Percentiles rank a stretch among this genome's conserved stretches.
These are phyloP conservation scores for Malthinus seriepunctatus DNA, from an alignment of 2,888 invertebrate species.

Conservation along the genomic window DNA sequence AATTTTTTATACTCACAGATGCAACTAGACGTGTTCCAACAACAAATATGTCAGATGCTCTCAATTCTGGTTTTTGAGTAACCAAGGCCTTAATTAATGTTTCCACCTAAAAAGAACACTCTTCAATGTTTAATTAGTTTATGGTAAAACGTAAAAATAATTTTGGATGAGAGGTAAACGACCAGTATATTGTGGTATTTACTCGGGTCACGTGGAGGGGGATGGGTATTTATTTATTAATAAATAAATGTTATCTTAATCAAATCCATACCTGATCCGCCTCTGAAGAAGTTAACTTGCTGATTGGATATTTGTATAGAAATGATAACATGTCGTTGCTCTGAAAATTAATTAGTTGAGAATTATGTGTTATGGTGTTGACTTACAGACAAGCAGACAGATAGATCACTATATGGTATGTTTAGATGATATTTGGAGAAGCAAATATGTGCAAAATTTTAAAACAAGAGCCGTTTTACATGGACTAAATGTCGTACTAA, in stretches of 20 bases:
- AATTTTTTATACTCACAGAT: constrained; percentile 36
- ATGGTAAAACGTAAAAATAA: not conserved
- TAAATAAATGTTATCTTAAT: not conserved
- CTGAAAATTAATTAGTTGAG: constrained; percentile 31
- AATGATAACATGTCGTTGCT: constrained; percentile 38
- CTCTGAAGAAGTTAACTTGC: constrained; percentile 38
- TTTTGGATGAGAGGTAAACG: not conserved
- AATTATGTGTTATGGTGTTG: not conserved
- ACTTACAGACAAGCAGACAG: not conserved
- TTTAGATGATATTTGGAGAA: no score
- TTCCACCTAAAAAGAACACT: constrained; percentile 35
- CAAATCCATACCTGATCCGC: constrained; percentile 35
- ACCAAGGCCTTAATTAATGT: constrained; percentile 39
- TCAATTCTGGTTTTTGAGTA: constrained; percentile 40
- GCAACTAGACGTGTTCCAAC: constrained; percentile 42
- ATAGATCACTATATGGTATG: no score
- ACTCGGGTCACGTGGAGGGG: no score
- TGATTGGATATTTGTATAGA: constrained; percentile 42
- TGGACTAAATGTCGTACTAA: no score
- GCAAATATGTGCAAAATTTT: no score
- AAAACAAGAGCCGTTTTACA: no score
- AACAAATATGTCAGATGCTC: constrained; percentile 43
- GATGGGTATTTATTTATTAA: no score
- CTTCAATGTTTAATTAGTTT: not conserved
- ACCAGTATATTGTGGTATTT: no score